These are phyloP conservation scores for Echinops telfairi DNA, from an alignment of 2,113 vertebrate genomes.

Conservation along the genomic window DNA sequence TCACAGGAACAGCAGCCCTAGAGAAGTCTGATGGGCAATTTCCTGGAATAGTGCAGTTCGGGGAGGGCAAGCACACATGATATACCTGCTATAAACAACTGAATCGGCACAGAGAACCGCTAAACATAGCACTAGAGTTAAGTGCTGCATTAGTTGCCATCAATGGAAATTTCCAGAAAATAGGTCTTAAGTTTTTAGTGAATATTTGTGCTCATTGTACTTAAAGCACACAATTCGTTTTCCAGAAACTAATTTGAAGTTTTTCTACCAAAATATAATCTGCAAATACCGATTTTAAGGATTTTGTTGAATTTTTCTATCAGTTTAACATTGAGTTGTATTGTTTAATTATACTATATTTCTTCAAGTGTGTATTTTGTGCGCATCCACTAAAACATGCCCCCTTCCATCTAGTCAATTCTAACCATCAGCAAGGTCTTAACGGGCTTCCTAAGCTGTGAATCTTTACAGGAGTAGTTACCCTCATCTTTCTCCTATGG, in stretches of 20 bases:
- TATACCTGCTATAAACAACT: slow-evolving; percentile 62
- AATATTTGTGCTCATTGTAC: slow-evolving; percentile 52
- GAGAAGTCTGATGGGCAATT: slow-evolving; percentile 52
- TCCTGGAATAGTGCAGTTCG: slow-evolving; percentile 67
- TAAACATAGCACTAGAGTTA: slow-evolving; percentile 71
- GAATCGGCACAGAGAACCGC: slow-evolving; percentile 57
- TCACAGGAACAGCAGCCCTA: slow-evolving; percentile 35
- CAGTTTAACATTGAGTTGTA: not conserved
- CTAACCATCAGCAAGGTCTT: no score
- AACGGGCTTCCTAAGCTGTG: no score
- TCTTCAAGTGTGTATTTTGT: not conserved
- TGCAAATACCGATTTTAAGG: not conserved
- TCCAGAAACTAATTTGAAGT: slow-evolving; percentile 64
- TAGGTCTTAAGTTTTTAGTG: slow-evolving; percentile 72
- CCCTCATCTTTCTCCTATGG: no score
- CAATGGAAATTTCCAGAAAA: slow-evolving; percentile 73
- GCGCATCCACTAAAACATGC: not conserved
- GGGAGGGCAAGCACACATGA: slow-evolving; percentile 34
- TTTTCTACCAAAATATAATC: slow-evolving; percentile 23
- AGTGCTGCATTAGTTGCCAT: slow-evolving; percentile 63
- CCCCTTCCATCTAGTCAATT: no score
- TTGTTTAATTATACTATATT: not conserved
- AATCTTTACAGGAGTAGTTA: no score
- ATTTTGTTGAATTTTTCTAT: slow-evolving; percentile 42
- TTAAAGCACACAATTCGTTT: slow-evolving; percentile 16